These are phyloP conservation scores for Lutjanus campechanus DNA, from an alignment of 2,797 vertebrate genomes.

Conservation along the genomic window DNA sequence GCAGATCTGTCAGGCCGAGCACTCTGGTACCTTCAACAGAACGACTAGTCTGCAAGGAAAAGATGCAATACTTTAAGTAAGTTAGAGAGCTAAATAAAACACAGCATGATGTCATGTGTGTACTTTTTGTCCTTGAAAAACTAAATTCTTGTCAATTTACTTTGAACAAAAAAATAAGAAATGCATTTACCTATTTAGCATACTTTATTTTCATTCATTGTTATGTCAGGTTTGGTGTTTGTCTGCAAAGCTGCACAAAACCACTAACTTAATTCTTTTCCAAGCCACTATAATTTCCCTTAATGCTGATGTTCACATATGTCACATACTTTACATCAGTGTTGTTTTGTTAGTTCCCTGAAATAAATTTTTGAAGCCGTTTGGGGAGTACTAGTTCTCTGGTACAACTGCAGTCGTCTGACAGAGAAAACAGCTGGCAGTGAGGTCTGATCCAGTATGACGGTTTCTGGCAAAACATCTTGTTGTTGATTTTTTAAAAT, in stretches of 20 bases:
- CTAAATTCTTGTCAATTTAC: too few relatives aligned
- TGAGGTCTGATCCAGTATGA: background rate
- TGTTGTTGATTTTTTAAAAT: background rate
- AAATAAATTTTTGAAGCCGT: too few relatives aligned
- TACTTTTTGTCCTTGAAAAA: too few relatives aligned
- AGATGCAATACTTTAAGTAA: background rate
- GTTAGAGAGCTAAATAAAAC: background rate
- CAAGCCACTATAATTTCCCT: too few relatives aligned
- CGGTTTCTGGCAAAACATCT: constrained; percentile 1
- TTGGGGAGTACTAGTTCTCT: background rate
- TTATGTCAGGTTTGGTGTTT: too few relatives aligned
- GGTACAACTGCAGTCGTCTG: background rate
- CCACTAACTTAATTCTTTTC: too few relatives aligned
- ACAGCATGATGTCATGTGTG: background rate
- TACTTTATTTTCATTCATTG: too few relatives aligned
- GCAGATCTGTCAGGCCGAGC: too few relatives aligned
- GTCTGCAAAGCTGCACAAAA: too few relatives aligned
- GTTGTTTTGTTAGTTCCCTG: background rate
- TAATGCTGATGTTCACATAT: background rate
- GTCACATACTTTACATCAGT: background rate
- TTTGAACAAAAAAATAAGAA: too few relatives aligned
- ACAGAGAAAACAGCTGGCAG: background rate
- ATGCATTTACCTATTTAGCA: too few relatives aligned
- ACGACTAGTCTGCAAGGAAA: background rate
- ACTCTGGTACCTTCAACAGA: too few relatives aligned